Evolutionary conservation across 2,888 invertebrate genomes (phyloP).

Genomic region (Andrena praecox): DNA sequence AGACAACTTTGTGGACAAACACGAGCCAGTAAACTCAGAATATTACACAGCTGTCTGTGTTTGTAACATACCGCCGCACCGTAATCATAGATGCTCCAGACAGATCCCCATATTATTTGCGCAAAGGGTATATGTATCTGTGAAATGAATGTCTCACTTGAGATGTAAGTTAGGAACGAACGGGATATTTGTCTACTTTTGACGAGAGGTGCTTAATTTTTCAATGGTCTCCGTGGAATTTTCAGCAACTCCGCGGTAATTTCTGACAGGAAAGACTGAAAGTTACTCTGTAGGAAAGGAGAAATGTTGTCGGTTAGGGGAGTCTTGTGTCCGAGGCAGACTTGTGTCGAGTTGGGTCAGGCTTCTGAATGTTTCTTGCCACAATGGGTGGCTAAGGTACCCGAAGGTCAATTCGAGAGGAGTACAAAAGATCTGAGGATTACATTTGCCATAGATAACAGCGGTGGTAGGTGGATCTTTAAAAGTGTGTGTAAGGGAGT

Average conservation of each 20-base stretch:
- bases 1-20: conserved; percentile 47
- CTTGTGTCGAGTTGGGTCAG: not conserved
- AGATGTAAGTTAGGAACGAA: not conserved
- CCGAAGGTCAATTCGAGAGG: not conserved
- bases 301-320: no score
- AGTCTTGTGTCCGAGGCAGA: no score
- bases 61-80: conserved; percentile 27
- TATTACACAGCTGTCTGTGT: conserved; percentile 54
- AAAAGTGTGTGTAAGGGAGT: not conserved
- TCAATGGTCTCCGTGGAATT: no score
- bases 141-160: conserved; percentile 3
- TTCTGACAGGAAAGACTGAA: no score
- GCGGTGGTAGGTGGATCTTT: not conserved
- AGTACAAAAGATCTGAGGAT: not conserved
- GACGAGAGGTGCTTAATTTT: no score
- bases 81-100: conserved; percentile 29
- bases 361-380: not conserved
- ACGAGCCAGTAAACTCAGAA: conserved; percentile 39
- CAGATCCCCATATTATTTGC: conserved; percentile 20
- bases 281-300: no score
- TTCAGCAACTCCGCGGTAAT: no score
- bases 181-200: no score
- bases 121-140: not conserved
- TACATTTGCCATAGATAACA: not conserved
- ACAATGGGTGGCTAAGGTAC: not conserved